phyloP scores from a whole-genome alignment of 2,888 invertebrate genomes.

The Ornithoptera alexandrae region DNA sequence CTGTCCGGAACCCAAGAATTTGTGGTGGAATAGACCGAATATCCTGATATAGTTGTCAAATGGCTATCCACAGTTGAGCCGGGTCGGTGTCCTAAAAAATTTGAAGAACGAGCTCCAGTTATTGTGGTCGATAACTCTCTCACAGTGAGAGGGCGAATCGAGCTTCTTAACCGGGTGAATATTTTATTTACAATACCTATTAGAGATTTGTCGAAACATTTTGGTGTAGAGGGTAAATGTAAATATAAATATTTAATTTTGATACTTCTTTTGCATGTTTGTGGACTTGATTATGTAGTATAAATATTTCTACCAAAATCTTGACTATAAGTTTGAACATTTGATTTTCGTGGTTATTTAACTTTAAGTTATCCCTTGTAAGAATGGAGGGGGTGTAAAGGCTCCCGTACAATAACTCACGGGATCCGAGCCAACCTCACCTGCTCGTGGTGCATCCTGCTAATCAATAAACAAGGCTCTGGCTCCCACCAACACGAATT shows the following conservation, averaged over 20 bases:
- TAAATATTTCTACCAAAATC: conserved; percentile 22
- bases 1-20: conserved; percentile 66
- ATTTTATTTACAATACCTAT: conserved; percentile 77
- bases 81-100: neutral
- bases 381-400: no score
- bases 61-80: conserved; percentile 49
- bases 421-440: no score
- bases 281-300: conserved; percentile 22
- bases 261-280: conserved; percentile 35
- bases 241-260: conserved; percentile 60
- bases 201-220: conserved; percentile 77
- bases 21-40: conserved; percentile 54
- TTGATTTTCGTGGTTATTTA: conserved; percentile 6
- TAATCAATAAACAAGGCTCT: no score
- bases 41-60: conserved; percentile 54
- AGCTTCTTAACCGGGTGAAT: conserved; percentile 78
- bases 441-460: no score
- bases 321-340: conserved; percentile 22
- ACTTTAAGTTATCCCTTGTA: neutral
- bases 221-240: conserved; percentile 68
- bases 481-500: no score
- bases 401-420: no score
- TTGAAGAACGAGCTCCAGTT: conserved; percentile 32
- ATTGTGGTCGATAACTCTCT: conserved; percentile 46
- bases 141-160: conserved; percentile 74